Evolutionary conservation across 2,888 invertebrate species (phyloP), one percentile per base, ranked within the genome.

Genomic region (Syrista parreyssii): DNA sequence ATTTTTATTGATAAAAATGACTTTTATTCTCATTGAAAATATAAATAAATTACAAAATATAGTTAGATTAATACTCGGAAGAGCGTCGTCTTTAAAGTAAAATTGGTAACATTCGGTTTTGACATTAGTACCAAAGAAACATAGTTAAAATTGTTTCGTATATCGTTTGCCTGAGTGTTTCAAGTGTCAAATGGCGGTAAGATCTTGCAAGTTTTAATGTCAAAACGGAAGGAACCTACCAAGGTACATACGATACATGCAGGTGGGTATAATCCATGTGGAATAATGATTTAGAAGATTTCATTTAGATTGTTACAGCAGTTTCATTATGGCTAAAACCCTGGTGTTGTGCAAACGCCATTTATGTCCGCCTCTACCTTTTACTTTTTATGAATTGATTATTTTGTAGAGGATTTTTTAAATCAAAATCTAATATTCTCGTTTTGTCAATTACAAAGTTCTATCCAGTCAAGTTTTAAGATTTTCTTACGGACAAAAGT

Each of bases 21-120:
- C 82, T 85, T 88, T 88, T 88, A 86, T 87, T 88, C 82, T 87
- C 85, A 86, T 87, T 81, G 85, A 90, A 90, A 90, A 89, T 90
- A 91, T 90, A 91, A 91, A 90, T 91, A 90, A 91, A 89, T 91
- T 90, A 91, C 88, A 91, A 91, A 90, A 89, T 89, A 88, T 86
- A 87, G 82, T 86, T 86, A 84, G 85, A 86, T 87, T 85, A 87
- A 88, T 87, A 86, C 85, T 86, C 85, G 86, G 86, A 86, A 86
- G 86, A 90, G 84, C 86, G 81, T 84, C 79, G 80, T 83, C 80
- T 83, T 82, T 83, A 84, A 87, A 84, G 79, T 82, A 84, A 88
- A 87, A 76, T 81, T 82, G 82, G 80, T 75, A 77, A 31, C 80
- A 74, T 75, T 80, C 79, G 76, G 76, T 84, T 79, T 75, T 35